phyloP scores from a whole-genome alignment of 2,113 vertebrate genomes.

The Halichoeres trimaculatus region DNA sequence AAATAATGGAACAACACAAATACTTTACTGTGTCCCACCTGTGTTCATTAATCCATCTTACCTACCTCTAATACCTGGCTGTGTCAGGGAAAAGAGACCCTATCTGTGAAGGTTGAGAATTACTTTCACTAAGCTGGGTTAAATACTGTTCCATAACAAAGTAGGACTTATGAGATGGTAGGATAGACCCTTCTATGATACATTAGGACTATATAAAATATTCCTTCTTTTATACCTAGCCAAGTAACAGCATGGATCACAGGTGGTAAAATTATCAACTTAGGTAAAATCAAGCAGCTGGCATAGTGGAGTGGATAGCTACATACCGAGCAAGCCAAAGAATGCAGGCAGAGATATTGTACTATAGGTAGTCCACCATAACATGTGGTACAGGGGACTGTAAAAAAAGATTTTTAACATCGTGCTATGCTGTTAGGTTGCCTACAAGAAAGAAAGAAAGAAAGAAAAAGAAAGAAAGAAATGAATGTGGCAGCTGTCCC shows the following conservation, averaged over 20 bases:
- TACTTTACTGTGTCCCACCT: constrained; percentile 55
- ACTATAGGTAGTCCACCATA: too few species aligned
- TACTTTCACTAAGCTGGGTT: constrained; percentile 36
- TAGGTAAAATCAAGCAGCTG: background rate
- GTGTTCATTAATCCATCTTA: constrained; percentile 70
- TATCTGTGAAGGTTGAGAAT: constrained; percentile 52
- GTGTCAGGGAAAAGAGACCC: constrained; percentile 46
- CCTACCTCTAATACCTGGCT: constrained; percentile 64
- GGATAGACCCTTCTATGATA: background rate
- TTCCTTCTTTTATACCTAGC: background rate
- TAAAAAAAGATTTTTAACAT: too few species aligned
- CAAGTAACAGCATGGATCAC: constrained; percentile 11
- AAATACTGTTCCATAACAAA: constrained; percentile 22
- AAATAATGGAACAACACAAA: constrained; percentile 68
- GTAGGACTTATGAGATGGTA: background rate
- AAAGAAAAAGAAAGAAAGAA: too few species aligned
- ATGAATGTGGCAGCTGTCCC: too few species aligned
- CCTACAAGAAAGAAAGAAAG: too few species aligned
- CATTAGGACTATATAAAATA: background rate
- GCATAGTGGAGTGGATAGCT: constrained; percentile 13
- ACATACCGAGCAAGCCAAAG: constrained; percentile 31
- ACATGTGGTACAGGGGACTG: too few species aligned
- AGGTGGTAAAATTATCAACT: background rate
- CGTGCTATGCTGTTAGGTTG: too few species aligned
- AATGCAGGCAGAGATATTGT: too few species aligned